phyloP scores from a whole-genome alignment of 2,888 invertebrate species.

The Biston stratarius region DNA sequence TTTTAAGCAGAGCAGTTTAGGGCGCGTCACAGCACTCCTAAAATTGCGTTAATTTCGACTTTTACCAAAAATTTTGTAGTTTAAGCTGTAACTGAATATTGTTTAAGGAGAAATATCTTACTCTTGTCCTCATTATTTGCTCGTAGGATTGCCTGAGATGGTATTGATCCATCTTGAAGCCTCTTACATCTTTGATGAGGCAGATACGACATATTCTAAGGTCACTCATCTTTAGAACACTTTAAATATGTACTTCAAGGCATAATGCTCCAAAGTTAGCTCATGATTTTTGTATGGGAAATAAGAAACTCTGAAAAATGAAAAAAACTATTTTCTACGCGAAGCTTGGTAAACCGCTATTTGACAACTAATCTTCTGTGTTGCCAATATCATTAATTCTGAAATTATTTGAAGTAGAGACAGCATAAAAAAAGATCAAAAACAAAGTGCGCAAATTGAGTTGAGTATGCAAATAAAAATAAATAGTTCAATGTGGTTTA shows the following conservation, averaged over 20 bases:
- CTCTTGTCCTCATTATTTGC: slow-evolving; percentile 62
- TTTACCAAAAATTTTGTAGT: not conserved
- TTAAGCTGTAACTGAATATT: not conserved
- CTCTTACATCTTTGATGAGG: slow-evolving; percentile 58
- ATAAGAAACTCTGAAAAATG: slow-evolving; percentile 9
- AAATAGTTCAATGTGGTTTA: no score
- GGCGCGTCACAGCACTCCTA: not conserved
- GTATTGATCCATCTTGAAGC: slow-evolving; percentile 59
- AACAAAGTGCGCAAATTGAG: no score
- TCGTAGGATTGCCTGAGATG: slow-evolving; percentile 63
- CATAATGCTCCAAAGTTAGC: slow-evolving; percentile 9
- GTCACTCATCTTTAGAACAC: slow-evolving; percentile 51
- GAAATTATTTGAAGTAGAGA: not conserved
- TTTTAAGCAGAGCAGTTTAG: not conserved
- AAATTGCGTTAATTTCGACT: not conserved
- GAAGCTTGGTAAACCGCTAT: slow-evolving; percentile 25
- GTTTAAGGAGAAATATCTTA: slow-evolving; percentile 49
- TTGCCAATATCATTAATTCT: not conserved
- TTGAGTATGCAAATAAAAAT: no score
- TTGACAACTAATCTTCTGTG: slow-evolving; percentile 21
- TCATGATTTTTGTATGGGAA: slow-evolving; percentile 13
- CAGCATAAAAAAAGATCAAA: not conserved
- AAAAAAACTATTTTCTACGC: slow-evolving; percentile 10
- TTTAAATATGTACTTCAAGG: not conserved
- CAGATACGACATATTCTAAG: slow-evolving; percentile 65